Evolutionary conservation across 1,140 invertebrate species (phyloP).

Genomic region (Acarapis woodi): DNA sequence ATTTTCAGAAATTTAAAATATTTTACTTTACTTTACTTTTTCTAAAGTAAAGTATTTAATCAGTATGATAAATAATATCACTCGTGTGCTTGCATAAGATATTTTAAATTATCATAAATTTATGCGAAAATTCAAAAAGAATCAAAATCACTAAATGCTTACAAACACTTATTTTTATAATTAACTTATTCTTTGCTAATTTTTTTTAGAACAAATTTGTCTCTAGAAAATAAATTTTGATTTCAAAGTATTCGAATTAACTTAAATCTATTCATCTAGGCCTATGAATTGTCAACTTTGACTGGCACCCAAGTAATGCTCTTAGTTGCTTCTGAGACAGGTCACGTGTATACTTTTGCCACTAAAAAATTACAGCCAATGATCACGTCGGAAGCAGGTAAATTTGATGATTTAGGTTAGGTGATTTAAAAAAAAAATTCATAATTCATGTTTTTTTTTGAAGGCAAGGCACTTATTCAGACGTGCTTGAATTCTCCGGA

Average conservation of each 20-base stretch:
- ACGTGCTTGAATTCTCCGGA: constrained; percentile 94
- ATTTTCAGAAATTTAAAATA: too few relatives aligned
- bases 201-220: not conserved
- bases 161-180: not conserved
- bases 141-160: not conserved
- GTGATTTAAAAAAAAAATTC: too few relatives aligned
- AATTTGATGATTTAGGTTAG: too few relatives aligned
- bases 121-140: constrained; percentile 3
- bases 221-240: too few relatives aligned
- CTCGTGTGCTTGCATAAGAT: too few relatives aligned
- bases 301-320: constrained; percentile 98
- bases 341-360: constrained; percentile 98
- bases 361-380: constrained; percentile 95
- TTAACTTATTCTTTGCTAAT: not conserved
- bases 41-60: too few relatives aligned
- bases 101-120: too few relatives aligned
- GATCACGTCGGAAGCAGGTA: constrained; percentile 96
- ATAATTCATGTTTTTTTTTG: too few relatives aligned
- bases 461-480: constrained; percentile 71
- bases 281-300: constrained; percentile 76
- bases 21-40: too few relatives aligned
- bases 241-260: too few relatives aligned
- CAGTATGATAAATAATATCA: too few relatives aligned
- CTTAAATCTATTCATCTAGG: constrained; percentile 11
- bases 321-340: constrained; percentile 74